Evolutionary conservation across 1,140 invertebrate genomes (phyloP), one percentile per base, ranked within the genome.

Genomic region (Papilio glaucus): DNA sequence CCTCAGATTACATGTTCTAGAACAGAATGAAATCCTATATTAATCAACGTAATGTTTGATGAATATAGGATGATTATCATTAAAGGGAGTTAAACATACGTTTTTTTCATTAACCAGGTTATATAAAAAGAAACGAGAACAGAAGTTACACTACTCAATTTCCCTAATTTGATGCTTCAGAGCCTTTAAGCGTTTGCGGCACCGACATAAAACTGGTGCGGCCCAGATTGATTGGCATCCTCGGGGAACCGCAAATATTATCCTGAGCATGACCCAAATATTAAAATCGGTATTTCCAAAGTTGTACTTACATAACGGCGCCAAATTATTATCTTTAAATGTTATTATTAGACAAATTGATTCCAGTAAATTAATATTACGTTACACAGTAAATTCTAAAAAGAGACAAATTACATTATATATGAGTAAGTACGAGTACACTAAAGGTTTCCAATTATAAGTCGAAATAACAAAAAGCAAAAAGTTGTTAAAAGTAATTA

Each of bases 161-260:
- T 57, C 21, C 49, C 49, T 57, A 57, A 57, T 57, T 26, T 57
- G 21, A 57, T 57, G 49, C 49, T 26, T 57, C 18, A 57, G 21
- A 57, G 49, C 18, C 49, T 57, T 57, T 26, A 57, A 57, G 21
- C 49, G 49, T 57, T 45, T 45, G 49, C 9, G 49, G 49, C 15
- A 33, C 49, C 21, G 18, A 57, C 21, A 57, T 57, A 57, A 57
- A 57, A 57, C 49, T 57, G 49, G 21, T 57, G 49, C 49, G 49
- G 49, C 21, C 10, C 49, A 24, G 49, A 57, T 57, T 57, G 49
- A 57, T 57, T 57, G 49, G 21, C 21, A 26, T 57, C 10, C 49
- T 57, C 10, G 9, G 10, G 49, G 49, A 26, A 57, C 21, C 49
- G 21, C 49, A 57, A 57, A 57, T 57, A 45, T 18, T 45, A 57